A percentile compares a stretch with the other conserved stretches of the same genome.
These are phyloP conservation scores for Pollicipes pollicipes DNA, from an alignment of 1,140 invertebrate species.

Conservation along the genomic window DNA sequence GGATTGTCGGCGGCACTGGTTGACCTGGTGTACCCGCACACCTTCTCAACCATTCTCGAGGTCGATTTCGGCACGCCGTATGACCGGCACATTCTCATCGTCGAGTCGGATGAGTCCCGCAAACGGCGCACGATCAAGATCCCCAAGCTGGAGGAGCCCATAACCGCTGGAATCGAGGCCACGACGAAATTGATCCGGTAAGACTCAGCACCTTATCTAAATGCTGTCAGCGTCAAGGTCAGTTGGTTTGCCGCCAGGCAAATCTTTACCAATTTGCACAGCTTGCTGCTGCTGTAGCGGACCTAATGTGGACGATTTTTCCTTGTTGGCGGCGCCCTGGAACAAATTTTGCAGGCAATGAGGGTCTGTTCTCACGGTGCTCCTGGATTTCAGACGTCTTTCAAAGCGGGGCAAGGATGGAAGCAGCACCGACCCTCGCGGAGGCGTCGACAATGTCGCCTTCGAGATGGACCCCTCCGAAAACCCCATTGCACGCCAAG, in stretches of 20 bases:
- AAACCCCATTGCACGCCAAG: slow-evolving; percentile 33
- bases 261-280: no score
- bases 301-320: no score
- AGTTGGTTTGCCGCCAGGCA: no score
- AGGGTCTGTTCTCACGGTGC: no score
- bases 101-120: slow-evolving; percentile 73
- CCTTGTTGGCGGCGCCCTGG: no score
- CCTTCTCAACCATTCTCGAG: slow-evolving; percentile 78
- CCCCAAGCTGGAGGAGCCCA: slow-evolving; percentile 38
- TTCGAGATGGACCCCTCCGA: slow-evolving; percentile 39
- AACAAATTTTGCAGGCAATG: no score
- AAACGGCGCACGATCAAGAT: slow-evolving; percentile 41
- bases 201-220: no score
- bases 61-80: slow-evolving; percentile 88
- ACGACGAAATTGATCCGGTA: slow-evolving; percentile 36
- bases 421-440: slow-evolving; percentile 17
- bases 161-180: slow-evolving; percentile 33
- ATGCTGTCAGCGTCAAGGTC: no score
- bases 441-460: slow-evolving; percentile 35
- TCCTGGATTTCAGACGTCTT: slow-evolving; percentile 38
- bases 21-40: slow-evolving; percentile 70
- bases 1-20: slow-evolving; percentile 59
- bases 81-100: slow-evolving; percentile 74
- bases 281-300: no score
- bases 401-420: slow-evolving; percentile 30